phyloP scores from a whole-genome alignment of 2,888 invertebrate species.

The Leucophenga montana region DNA sequence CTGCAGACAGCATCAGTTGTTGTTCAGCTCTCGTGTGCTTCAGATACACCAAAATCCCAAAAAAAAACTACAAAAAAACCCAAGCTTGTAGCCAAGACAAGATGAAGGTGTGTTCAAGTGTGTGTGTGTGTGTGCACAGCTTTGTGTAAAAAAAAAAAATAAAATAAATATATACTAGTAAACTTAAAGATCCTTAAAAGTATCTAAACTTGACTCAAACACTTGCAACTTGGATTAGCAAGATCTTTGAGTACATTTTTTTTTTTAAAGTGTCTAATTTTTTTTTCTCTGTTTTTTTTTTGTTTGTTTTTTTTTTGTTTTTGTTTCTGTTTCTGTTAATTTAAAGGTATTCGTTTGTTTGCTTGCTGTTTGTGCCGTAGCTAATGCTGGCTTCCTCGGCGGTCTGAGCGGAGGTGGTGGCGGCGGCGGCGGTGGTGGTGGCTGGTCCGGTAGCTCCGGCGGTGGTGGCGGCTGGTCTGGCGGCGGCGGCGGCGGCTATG shows the following conservation, averaged over 20 bases:
- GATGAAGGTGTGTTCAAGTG: slow-evolving; percentile 59
- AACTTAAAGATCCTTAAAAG: neutral
- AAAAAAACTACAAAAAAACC: slow-evolving; percentile 28
- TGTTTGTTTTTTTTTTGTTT: neutral
- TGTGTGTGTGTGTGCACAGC: no score
- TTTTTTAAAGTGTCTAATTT: neutral
- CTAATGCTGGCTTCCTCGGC: slow-evolving; percentile 58
- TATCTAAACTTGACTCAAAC: slow-evolving; percentile 25
- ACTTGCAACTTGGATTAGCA: slow-evolving; percentile 42
- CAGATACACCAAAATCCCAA: no score
- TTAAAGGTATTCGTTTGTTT: slow-evolving; percentile 62
- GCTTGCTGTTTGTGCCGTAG: slow-evolving; percentile 58
- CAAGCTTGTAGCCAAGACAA: slow-evolving; percentile 40
- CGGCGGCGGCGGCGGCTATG: slow-evolving; percentile 36
- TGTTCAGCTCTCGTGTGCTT: slow-evolving; percentile 52
- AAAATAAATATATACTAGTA: no score
- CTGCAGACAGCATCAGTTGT: slow-evolving; percentile 53
- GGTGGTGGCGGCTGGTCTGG: slow-evolving; percentile 37
- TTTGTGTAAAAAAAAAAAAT: no score
- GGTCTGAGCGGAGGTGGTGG: slow-evolving; percentile 47
- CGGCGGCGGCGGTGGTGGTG: slow-evolving; percentile 33
- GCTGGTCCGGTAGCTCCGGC: slow-evolving; percentile 21
- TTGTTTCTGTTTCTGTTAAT: slow-evolving; percentile 37
- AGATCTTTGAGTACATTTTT: slow-evolving; percentile 35
- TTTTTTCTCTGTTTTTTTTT: no score